Evolutionary conservation across 64 coral and sea anemone species (phyloP).

Genomic region (Exaiptasia diaphana): DNA sequence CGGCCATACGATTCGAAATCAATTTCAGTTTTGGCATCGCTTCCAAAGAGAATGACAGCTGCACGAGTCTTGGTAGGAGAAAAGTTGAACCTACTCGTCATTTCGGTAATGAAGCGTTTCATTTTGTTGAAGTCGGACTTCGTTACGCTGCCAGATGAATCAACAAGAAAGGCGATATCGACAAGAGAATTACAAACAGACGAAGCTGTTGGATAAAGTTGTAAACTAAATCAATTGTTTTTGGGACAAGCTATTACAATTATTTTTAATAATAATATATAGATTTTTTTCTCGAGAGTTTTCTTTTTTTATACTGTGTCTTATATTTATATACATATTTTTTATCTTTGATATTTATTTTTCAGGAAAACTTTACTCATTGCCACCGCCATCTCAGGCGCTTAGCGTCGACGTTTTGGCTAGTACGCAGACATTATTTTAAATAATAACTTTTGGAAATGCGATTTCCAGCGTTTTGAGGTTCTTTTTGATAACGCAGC

Average conservation of each 20-base stretch:
- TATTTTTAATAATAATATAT: neutral
- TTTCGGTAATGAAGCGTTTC: conserved; percentile 18
- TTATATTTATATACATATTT: too few relatives aligned
- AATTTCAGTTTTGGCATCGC: conserved; percentile 25
- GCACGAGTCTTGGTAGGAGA: neutral
- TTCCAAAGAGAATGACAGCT: conserved; percentile 64
- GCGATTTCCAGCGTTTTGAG: too few relatives aligned
- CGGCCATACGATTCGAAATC: neutral
- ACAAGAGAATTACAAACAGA: neutral
- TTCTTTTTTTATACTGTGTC: neutral
- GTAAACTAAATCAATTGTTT: neutral
- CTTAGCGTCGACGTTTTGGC: too few relatives aligned
- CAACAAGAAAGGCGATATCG: conserved; percentile 66
- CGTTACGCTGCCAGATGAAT: conserved; percentile 52
- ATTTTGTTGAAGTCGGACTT: conserved; percentile 24
- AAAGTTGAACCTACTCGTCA: conserved; percentile 20
- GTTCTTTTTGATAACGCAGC: too few relatives aligned
- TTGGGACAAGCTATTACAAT: neutral
- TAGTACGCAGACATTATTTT: too few relatives aligned
- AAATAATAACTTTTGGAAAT: too few relatives aligned
- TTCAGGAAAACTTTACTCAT: too few relatives aligned
- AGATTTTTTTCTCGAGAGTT: neutral
- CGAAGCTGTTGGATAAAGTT: neutral
- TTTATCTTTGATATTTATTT: too few relatives aligned
- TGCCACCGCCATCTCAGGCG: too few relatives aligned